phyloP scores from a whole-genome alignment of 2,888 invertebrate species.

The Drosophila lacicola region DNA sequence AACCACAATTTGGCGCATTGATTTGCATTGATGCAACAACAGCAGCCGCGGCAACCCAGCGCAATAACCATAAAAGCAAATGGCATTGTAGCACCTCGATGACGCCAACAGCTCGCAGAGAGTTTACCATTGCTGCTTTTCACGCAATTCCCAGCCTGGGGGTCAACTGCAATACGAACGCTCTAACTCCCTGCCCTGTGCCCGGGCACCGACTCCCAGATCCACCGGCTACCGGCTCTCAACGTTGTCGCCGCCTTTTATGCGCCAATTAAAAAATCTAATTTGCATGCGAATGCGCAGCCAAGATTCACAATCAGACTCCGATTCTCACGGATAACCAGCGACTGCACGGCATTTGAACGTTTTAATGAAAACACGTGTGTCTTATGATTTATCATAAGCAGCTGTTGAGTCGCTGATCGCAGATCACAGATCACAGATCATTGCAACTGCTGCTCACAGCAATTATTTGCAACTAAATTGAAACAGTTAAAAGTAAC shows the following conservation, averaged over 20 bases:
- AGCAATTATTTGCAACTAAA: conserved; percentile 48
- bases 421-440: conserved; percentile 39
- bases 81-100: conserved; percentile 74
- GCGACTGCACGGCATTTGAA: conserved; percentile 27
- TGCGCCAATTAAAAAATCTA: conserved; percentile 81
- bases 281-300: conserved; percentile 69
- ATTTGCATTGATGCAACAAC: conserved; percentile 74
- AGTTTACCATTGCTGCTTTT: conserved; percentile 50
- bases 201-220: background rate
- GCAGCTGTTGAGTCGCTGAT: conserved; percentile 50
- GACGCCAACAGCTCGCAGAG: conserved; percentile 57
- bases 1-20: conserved; percentile 64
- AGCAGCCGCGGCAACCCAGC: conserved; percentile 28
- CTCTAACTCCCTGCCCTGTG: conserved; percentile 15
- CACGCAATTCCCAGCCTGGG: conserved; percentile 49
- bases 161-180: conserved; percentile 45
- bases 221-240: conserved; percentile 35
- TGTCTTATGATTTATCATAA: conserved; percentile 60
- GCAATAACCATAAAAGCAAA: conserved; percentile 79
- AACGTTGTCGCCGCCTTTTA: conserved; percentile 62
- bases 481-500: conserved; percentile 56
- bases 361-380: conserved; percentile 51
- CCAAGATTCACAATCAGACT: conserved; percentile 21
- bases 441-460: conserved; percentile 21
- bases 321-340: conserved; percentile 59